Base-by-base conservation (phyloP, 2,797 vertebrate genomes). In the Neomorphus geoffroyi region DNA sequence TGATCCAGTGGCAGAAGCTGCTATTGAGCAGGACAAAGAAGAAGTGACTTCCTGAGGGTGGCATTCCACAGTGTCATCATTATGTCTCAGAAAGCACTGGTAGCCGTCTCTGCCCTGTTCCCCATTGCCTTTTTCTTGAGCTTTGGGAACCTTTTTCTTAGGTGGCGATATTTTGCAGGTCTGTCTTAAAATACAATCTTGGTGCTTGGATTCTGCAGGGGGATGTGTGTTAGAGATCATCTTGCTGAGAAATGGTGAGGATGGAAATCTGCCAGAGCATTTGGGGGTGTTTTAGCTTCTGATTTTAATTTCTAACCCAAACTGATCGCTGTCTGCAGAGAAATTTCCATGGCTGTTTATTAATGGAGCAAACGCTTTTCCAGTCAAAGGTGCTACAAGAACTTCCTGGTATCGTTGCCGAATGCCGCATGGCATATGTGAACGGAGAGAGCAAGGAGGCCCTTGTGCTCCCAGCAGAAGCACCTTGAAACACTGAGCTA, bases 271-370 rank as follows among this genome's bases (percentile, higher is more conserved):
- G 72, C 48, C 46, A 73, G 72, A 80, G 61, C 13, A 46, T 70
- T 82, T 0, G 13, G 54, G 65, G 60, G 53, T 48, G 75, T 78
- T 91, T 71, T 54, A 61, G 57, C 61, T 92, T 90, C 91, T 58
- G 46, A 43, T 91, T 94, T 92, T 82, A 54, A 86, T 94, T 94
- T 88, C 72, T 67, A 78, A 65, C 61, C 51, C 64, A 71, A 93
- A 77, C 57, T 9, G 30, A 54, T 71, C 3, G 2, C 69, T 64
- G 72, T 37, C 75, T 65, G 82, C 32, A 22, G 75, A 60, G 67
- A 70, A 70, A 78, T 91, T 92, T 65, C 65, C 0, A 5, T 75
- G 58, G n/a, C 39, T 46, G 61, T 67, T 91, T 93, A 61, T 78
- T 80, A 65, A 80, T 2, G 24, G 57, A 91, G 39, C 16, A 74